Base-by-base conservation (phyloP, 2,888 invertebrate genomes). In the Glomeris marginata region DNA sequence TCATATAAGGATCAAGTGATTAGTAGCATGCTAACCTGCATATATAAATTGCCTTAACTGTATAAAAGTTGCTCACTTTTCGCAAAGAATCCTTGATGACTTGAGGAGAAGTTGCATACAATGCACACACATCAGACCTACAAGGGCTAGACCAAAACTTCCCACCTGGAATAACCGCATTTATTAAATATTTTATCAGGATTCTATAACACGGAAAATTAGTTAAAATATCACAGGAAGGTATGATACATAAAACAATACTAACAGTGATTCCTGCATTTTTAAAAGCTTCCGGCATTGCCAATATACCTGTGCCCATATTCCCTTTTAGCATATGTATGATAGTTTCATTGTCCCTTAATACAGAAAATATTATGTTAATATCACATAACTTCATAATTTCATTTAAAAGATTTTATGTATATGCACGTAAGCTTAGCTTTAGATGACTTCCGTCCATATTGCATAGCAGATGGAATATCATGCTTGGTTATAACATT, bases 251-350 rank as follows among this genome's bases (percentile, higher is more conserved):
- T 21, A 10, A 44, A 21, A 15, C 10, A 22, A 44, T 45, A 58
- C 64, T 58, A 59, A 90, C 76, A 61, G 81, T 76, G 51, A 92
- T 72, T 11, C 94, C 94, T 50, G 91, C 81, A 71, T 92, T 85
- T 65, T 82, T 80, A 64, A 92, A 85, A 15, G 91, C 92, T 69
- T 88, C 80, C 3, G 97, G 95, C 85, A 98, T 88, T 6, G 97
- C 95, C 57, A 97, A 71, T 58, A 97, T 91, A 3, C 97, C 97
- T 0, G 95, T 94, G 6, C 94, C 94, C 54, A 91, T 72, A 65
- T 87, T 88, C 28, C 87, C 88, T 66, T 91, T 91, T 56, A 91
- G 68, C 50, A 91, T 69, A 64, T 91, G 87, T 57, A 90, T 77
- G 53, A 88, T 70, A 0, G 86, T 85, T 62, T 86, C 84, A 48